These are phyloP conservation scores for Sisyra terminalis DNA, from an alignment of 2,888 invertebrate species.

Conservation along the genomic window DNA sequence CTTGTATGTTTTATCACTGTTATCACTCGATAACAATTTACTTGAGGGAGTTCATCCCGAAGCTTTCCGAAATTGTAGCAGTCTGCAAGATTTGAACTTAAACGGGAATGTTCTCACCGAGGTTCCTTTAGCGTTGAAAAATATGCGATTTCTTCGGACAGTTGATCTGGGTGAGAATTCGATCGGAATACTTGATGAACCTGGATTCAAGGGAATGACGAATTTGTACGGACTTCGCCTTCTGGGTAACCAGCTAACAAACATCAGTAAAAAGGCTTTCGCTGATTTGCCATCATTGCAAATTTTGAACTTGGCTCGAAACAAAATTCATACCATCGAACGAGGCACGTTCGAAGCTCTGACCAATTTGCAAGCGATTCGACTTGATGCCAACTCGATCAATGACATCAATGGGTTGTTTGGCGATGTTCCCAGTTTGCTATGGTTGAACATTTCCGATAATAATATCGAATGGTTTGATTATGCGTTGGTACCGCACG, in stretches of 20 bases:
- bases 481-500: slow-evolving; percentile 66
- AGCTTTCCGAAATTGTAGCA: slow-evolving; percentile 81
- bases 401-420: slow-evolving; percentile 72
- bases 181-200: slow-evolving; percentile 63
- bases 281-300: slow-evolving; percentile 65
- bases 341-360: slow-evolving; percentile 67
- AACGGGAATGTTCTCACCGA: slow-evolving; percentile 71
- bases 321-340: slow-evolving; percentile 62
- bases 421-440: slow-evolving; percentile 61
- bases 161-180: slow-evolving; percentile 86
- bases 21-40: slow-evolving; percentile 74
- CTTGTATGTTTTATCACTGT: slow-evolving; percentile 66
- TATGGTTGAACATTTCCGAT: slow-evolving; percentile 84
- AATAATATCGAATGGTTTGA: slow-evolving; percentile 81
- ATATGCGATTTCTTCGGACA: slow-evolving; percentile 71
- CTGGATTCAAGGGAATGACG: slow-evolving; percentile 67
- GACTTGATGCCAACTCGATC: slow-evolving; percentile 72
- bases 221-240: slow-evolving; percentile 76
- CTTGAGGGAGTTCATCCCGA: slow-evolving; percentile 72
- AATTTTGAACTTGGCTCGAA: slow-evolving; percentile 75
- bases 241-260: slow-evolving; percentile 75
- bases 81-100: slow-evolving; percentile 76
- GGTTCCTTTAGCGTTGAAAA: slow-evolving; percentile 65
- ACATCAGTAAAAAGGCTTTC: slow-evolving; percentile 64
- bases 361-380: slow-evolving; percentile 65